Evolutionary conservation across 2,797 vertebrate genomes (phyloP).

Genomic region (Syncerus caffer): DNA sequence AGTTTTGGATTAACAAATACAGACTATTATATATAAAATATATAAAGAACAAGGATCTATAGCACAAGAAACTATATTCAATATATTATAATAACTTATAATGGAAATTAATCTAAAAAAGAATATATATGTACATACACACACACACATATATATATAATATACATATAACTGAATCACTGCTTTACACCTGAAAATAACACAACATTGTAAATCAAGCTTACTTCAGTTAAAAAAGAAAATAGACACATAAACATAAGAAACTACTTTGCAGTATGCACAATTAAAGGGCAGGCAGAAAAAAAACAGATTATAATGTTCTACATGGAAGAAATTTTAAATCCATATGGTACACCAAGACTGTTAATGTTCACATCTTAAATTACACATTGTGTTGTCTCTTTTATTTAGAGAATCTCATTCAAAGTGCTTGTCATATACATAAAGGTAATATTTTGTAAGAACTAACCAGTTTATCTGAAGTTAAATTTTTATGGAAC

Average conservation of each 20-base stretch:
- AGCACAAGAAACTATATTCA: background rate
- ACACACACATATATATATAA: background rate
- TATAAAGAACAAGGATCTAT: background rate
- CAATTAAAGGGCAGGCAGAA: background rate
- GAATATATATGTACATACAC: background rate
- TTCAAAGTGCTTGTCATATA: background rate
- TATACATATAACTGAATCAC: background rate
- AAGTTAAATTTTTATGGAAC: background rate
- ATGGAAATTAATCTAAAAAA: background rate
- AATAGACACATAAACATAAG: background rate
- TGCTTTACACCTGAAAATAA: background rate
- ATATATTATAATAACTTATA: background rate
- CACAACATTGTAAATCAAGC: background rate
- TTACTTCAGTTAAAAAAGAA: background rate
- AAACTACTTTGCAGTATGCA: background rate
- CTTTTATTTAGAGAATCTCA: background rate
- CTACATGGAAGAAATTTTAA: background rate
- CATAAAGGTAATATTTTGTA: background rate
- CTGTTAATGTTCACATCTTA: background rate
- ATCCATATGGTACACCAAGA: background rate
- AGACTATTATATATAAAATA: background rate
- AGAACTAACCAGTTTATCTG: background rate
- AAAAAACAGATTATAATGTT: background rate
- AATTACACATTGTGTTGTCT: background rate
- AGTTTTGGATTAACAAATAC: background rate